A percentile compares a stretch with the other conserved stretches of the same genome.
Conservation (phyloP, 2,888 invertebrate genomes). For the Aleiodes testaceus region DNA sequence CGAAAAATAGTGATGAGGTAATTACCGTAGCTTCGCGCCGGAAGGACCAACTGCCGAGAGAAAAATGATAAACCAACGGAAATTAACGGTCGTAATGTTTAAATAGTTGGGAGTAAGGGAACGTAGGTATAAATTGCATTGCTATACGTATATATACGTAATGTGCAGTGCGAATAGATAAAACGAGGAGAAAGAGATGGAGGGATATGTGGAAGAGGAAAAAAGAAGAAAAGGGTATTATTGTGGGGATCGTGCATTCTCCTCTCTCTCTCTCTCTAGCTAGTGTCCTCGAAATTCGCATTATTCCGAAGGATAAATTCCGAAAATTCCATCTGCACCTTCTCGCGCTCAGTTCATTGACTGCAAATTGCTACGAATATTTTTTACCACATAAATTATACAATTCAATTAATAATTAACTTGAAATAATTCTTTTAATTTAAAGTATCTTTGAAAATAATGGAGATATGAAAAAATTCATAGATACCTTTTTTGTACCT, state of each 20-base stretch:
- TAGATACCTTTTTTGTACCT: too few relatives aligned
- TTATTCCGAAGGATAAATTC: slow-evolving; percentile 18
- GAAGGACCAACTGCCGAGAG: slow-evolving; percentile 9
- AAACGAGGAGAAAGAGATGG: background rate
- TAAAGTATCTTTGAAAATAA: too few relatives aligned
- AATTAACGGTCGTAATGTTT: slow-evolving; percentile 17
- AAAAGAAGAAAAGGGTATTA: background rate
- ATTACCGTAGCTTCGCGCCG: slow-evolving; percentile 3
- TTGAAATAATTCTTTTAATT: too few relatives aligned
- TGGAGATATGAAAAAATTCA: too few relatives aligned
- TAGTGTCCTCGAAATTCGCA: slow-evolving; percentile 6
- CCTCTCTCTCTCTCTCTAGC: background rate
- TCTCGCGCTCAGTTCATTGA: background rate
- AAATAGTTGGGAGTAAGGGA: slow-evolving; percentile 5
- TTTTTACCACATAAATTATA: background rate
- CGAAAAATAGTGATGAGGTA: slow-evolving; percentile 10
- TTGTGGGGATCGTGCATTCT: background rate
- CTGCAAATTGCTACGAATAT: background rate
- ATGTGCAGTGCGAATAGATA: slow-evolving; percentile 10
- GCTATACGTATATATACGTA: slow-evolving; percentile 16
- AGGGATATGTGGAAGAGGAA: background rate
- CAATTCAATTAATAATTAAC: too few relatives aligned
- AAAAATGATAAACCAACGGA: slow-evolving; percentile 16
- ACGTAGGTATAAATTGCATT: slow-evolving; percentile 11
- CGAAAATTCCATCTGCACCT: slow-evolving; percentile 7